phyloP scores from a whole-genome alignment of 2,888 invertebrate genomes.

The Lathronympha strigana region DNA sequence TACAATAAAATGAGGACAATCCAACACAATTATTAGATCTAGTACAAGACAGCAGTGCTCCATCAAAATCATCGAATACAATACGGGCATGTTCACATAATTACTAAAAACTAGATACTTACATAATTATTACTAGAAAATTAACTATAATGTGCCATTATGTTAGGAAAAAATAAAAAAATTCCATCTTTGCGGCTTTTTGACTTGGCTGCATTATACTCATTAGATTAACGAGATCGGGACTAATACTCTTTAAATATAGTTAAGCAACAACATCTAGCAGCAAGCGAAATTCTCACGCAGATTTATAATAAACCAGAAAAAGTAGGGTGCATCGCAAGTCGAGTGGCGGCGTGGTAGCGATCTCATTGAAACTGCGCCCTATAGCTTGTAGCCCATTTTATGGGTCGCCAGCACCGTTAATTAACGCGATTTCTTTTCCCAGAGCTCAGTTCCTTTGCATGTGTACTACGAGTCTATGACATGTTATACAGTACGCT shows the following conservation, averaged over 20 bases:
- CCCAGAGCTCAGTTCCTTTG: slow-evolving; percentile 46
- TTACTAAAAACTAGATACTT: background rate
- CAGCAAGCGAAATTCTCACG: background rate
- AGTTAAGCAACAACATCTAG: background rate
- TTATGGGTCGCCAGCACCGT: slow-evolving; percentile 68
- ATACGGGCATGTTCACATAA: background rate
- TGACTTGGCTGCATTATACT: background rate
- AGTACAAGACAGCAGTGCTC: background rate
- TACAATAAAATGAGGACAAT: too few species aligned
- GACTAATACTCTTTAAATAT: background rate
- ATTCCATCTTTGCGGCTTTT: background rate
- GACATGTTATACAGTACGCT: background rate
- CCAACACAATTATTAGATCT: too few species aligned
- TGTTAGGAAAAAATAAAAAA: background rate
- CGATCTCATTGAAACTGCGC: slow-evolving; percentile 73
- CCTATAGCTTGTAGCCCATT: slow-evolving; percentile 64
- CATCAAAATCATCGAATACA: slow-evolving; percentile 19
- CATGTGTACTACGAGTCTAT: slow-evolving; percentile 4
- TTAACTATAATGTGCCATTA: background rate
- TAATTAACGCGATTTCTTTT: slow-evolving; percentile 65
- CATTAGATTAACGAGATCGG: background rate
- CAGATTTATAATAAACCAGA: slow-evolving; percentile 2
- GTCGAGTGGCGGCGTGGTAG: slow-evolving; percentile 54
- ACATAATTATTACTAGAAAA: background rate
- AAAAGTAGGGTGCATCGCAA: slow-evolving; percentile 47